These are phyloP conservation scores for Papilio demoleus DNA, from an alignment of 2,888 invertebrate species.

Conservation along the genomic window DNA sequence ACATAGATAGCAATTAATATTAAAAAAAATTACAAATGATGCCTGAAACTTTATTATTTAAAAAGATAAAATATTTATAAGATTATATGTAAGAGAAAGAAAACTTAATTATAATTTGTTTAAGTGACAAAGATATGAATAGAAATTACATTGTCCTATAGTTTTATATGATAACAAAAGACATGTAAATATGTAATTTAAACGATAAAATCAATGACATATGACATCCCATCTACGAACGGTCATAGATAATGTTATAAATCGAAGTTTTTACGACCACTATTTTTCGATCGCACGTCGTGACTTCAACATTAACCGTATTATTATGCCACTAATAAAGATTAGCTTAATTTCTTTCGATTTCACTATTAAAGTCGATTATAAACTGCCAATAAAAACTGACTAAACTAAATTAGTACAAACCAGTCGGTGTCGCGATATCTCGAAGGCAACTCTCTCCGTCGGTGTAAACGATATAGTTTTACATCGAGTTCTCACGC, in stretches of 20 bases:
- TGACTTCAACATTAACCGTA: constrained; percentile 28
- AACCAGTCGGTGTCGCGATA: constrained; percentile 42
- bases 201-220: constrained; percentile 4
- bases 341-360: constrained; percentile 24
- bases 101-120: constrained; percentile 1
- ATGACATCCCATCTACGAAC: constrained; percentile 11
- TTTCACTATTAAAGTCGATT: constrained; percentile 29
- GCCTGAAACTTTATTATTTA: too few species aligned
- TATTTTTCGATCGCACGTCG: constrained; percentile 24
- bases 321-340: constrained; percentile 22
- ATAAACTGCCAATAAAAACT: constrained; percentile 33
- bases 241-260: constrained; percentile 5
- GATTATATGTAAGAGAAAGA: background rate
- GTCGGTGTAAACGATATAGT: constrained; percentile 44
- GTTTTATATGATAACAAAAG: constrained; percentile 23
- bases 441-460: constrained; percentile 46
- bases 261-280: constrained; percentile 17
- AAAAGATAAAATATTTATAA: background rate
- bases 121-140: constrained; percentile 7
- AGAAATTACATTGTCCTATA: background rate
- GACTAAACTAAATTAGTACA: constrained; percentile 36
- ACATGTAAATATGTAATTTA: background rate
- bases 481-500: constrained; percentile 46
- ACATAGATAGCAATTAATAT: background rate
- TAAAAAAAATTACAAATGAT: background rate